Evolutionary conservation across 2,888 invertebrate species (phyloP).

Genomic region (Dioctria rufipes): DNA sequence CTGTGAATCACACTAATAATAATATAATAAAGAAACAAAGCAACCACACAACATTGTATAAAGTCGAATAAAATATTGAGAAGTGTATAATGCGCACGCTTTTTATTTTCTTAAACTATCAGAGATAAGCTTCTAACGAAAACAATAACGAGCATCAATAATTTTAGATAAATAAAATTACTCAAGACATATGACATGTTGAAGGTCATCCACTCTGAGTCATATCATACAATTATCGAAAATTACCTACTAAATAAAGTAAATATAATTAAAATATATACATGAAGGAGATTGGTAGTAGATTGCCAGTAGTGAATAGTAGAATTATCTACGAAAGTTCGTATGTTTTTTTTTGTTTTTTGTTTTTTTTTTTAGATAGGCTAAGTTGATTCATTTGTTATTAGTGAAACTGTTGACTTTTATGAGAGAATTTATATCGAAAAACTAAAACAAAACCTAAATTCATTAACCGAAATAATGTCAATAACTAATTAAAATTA

Average conservation of each 20-base stretch:
- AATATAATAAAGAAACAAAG: slow-evolving; percentile 3
- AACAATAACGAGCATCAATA: slow-evolving; percentile 23
- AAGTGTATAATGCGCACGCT: slow-evolving; percentile 30
- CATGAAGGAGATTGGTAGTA: too few relatives aligned
- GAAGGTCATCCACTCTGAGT: slow-evolving; percentile 27
- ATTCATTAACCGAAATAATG: slow-evolving; percentile 22
- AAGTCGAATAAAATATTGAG: slow-evolving; percentile 41
- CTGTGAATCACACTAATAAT: slow-evolving; percentile 46
- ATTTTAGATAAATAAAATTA: slow-evolving; percentile 11
- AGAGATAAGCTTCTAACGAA: slow-evolving; percentile 9
- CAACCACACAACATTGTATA: slow-evolving; percentile 9
- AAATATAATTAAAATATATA: background rate
- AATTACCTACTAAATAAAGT: background rate
- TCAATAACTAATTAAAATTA: slow-evolving; percentile 39
- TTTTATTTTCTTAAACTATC: slow-evolving; percentile 35
- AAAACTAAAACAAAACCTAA: slow-evolving; percentile 25
- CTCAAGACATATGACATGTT: background rate
- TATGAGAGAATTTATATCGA: slow-evolving; percentile 27
- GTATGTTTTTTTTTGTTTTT: background rate
- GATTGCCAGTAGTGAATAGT: too few relatives aligned
- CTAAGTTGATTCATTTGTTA: slow-evolving; percentile 45
- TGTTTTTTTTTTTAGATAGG: background rate
- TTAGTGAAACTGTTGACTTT: slow-evolving; percentile 41
- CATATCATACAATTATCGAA: slow-evolving; percentile 28
- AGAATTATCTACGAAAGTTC: too few relatives aligned